Base-by-base conservation (phyloP, 2,113 vertebrate species). In the Camelus dromedarius region DNA sequence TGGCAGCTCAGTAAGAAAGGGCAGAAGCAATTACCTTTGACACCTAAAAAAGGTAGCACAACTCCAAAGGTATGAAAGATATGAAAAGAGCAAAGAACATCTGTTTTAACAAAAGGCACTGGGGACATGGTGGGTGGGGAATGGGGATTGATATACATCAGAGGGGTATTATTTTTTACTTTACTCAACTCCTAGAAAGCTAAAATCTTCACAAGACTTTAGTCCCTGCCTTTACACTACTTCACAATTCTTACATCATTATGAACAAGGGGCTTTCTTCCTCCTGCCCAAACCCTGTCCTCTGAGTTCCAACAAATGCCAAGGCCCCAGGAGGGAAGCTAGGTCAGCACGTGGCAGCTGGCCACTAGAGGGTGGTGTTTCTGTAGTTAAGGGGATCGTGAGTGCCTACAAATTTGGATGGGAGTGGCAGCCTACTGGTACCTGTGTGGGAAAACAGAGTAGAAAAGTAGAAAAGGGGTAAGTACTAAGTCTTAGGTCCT, bases 361-460 rank as follows among this genome's bases (percentile, higher is more conserved):
- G 91, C 96, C 97, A 96, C 97, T 97, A 98, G 97, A 95, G 97
- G 97, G 98, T 80, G 0, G 46, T 97, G 50, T 96, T 96, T 97
- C 94, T 93, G 72, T 84, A 96, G 89, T 91, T 91, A 97, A 96
- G 42, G 56, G 32, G 20, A 64, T 52, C 75, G 52, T 56, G 8
- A 64, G 46, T 11, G 42, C 56, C 82, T 93, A 73, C 32, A 83
- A 42, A 87, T 77, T 93, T 83, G 89, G 82, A 91, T 92, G 95
- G 93, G 94, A 94, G 77, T 89, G 70, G 90, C 87, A 88, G 70
- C 42, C 88, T 89, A 82, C 5, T 52, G 72, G 72, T 81, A 93
- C 91, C 83, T 50, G 42, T 89, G 26, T 32, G n/a, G n/a, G 20
- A 84, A 48, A 79, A 91, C 15, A 9, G 15, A 64, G 48, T 54